A percentile compares a stretch with the other conserved stretches of the same genome.
Conservation (phyloP, 1,140 invertebrate genomes). For the Ridgeia piscesae region DNA sequence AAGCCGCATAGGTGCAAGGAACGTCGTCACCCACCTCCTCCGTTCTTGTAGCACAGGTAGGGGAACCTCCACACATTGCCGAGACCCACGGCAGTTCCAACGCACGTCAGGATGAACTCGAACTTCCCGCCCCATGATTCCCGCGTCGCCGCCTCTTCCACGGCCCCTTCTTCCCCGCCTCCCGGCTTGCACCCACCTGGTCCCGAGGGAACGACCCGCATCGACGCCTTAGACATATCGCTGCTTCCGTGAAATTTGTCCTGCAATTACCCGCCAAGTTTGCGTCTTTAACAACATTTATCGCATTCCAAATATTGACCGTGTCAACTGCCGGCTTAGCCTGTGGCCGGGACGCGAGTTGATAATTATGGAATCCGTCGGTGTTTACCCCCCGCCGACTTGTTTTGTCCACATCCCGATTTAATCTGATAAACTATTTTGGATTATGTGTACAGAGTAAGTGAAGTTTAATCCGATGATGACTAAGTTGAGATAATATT, state of each 20-base stretch:
- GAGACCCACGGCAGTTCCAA: constrained; percentile 53
- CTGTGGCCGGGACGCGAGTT: neutral
- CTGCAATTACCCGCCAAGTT: neutral
- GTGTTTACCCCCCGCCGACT: neutral
- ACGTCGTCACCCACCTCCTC: neutral
- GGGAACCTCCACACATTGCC: constrained; percentile 70
- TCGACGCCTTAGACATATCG: neutral
- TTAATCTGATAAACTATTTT: neutral
- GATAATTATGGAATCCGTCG: neutral
- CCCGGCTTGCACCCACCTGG: neutral
- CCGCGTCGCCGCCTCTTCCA: constrained; percentile 16
- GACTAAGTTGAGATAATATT: neutral
- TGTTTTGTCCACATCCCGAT: neutral
- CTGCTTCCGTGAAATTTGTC: neutral
- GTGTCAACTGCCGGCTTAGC: neutral
- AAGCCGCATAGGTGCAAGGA: neutral
- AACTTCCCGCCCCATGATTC: constrained; percentile 51
- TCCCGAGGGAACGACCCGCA: neutral
- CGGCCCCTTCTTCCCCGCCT: neutral
- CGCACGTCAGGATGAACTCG: constrained; percentile 57
- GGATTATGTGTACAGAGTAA: neutral
- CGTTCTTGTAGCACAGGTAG: constrained; percentile 58
- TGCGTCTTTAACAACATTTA: neutral
- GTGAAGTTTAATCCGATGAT: neutral
- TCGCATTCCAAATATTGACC: neutral